Conservation (phyloP, 2,888 invertebrate species). For the Lithophane socia region DNA sequence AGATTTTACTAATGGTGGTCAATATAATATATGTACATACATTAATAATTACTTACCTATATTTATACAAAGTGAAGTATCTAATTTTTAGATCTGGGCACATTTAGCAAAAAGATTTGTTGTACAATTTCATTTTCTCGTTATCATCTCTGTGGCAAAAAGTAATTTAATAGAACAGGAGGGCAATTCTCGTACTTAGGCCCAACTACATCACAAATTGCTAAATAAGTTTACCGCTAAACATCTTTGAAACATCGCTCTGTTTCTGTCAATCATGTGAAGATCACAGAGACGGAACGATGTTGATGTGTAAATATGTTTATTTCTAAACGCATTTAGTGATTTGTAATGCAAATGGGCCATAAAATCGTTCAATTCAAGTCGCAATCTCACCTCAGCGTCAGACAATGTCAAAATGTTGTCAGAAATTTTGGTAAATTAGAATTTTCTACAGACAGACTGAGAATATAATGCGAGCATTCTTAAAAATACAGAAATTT, state of each 20-base stretch:
- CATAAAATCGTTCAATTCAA: neutral
- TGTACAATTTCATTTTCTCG: neutral
- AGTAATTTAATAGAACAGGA: neutral
- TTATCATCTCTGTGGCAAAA: neutral
- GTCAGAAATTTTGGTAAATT: neutral
- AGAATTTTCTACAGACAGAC: neutral
- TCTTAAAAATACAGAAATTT: neutral
- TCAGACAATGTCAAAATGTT: neutral
- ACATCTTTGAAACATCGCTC: neutral
- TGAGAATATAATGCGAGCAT: neutral
- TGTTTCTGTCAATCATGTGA: neutral
- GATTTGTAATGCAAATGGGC: neutral
- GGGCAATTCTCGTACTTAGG: neutral
- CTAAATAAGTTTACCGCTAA: neutral
- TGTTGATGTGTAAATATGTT: neutral
- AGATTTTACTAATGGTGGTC: slow-evolving; percentile 41
- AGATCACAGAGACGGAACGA: neutral
- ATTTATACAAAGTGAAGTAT: neutral
- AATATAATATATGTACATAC: slow-evolving; percentile 16
- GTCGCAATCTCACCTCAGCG: neutral
- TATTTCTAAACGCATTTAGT: neutral
- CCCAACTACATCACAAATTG: neutral
- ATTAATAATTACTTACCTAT: slow-evolving; percentile 4
- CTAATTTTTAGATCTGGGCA: neutral
- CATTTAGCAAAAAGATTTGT: neutral